Percentiles rank a stretch among this genome's conserved stretches.
Evolutionary conservation across 1,140 invertebrate species (phyloP).

Genomic region (Plutomurus gul): DNA sequence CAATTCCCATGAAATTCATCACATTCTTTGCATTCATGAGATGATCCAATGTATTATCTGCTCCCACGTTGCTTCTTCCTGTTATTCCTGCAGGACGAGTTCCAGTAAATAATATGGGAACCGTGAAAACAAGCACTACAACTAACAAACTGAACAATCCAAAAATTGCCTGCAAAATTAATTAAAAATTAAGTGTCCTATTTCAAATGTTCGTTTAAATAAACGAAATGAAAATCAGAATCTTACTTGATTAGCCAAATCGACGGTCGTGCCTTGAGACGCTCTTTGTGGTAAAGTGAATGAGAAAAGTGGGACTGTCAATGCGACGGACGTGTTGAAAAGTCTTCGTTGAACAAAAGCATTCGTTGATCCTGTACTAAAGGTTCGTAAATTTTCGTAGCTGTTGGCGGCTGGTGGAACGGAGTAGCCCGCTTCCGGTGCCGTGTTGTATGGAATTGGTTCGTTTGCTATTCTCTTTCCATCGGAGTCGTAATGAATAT

Average conservation of each 20-base stretch:
- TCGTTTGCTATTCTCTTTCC: background rate
- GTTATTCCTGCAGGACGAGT: constrained; percentile 23
- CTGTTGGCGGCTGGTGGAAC: background rate
- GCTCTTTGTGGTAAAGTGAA: constrained; percentile 47
- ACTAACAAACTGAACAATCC: constrained; percentile 47
- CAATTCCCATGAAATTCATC: constrained; percentile 47
- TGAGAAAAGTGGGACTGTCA: constrained; percentile 51
- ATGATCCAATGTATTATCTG: constrained; percentile 16
- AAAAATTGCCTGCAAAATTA: constrained; percentile 44
- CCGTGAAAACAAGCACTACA: constrained; percentile 44
- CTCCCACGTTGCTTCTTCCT: constrained; percentile 31
- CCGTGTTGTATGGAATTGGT: background rate
- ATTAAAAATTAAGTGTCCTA: background rate
- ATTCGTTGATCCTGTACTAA: background rate
- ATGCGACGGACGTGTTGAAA: constrained; percentile 47
- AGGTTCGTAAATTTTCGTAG: constrained; percentile 34
- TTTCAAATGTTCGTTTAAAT: background rate
- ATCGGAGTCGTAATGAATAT: background rate
- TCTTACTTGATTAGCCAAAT: constrained; percentile 52
- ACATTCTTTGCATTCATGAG: constrained; percentile 42
- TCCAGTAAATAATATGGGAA: constrained; percentile 50
- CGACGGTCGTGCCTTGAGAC: constrained; percentile 38
- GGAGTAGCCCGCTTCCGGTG: background rate
- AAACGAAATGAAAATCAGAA: too few species aligned
- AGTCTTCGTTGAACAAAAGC: constrained; percentile 39